A percentile compares a stretch with the other conserved stretches of the same genome.
Conservation (phyloP, 2,113 vertebrate species). For the Phrynocephalus versicolor region DNA sequence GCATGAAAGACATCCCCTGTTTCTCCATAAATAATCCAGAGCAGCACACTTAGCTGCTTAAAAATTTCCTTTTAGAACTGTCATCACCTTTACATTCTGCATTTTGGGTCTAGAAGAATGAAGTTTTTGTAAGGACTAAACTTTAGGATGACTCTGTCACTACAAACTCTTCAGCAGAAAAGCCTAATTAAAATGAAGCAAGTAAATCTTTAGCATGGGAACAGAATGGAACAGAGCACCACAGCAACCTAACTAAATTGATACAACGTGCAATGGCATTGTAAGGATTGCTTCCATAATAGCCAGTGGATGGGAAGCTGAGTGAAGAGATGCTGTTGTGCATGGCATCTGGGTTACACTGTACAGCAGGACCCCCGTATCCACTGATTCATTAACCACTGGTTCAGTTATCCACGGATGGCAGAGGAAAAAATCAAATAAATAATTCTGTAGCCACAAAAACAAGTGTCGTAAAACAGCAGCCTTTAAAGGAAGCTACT, state of each 20-base stretch:
- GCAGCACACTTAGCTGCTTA: constrained; percentile 13
- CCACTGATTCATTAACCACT: too few relatives aligned
- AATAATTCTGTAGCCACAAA: too few relatives aligned
- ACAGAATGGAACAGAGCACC: background rate
- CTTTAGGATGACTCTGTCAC: background rate
- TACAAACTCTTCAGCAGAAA: background rate
- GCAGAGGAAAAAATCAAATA: too few relatives aligned
- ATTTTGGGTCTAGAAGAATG: background rate
- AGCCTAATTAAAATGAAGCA: background rate
- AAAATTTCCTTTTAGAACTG: constrained; percentile 5
- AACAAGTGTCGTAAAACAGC: too few relatives aligned
- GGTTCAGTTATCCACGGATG: too few relatives aligned
- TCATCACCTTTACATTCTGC: background rate
- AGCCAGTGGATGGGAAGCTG: background rate
- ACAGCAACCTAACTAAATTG: background rate
- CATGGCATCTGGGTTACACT: background rate
- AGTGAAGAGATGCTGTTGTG: background rate
- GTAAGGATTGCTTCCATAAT: background rate
- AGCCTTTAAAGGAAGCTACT: too few relatives aligned
- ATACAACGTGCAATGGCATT: background rate
- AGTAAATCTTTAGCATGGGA: background rate
- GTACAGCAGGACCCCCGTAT: too few relatives aligned
- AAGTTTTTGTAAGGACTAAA: background rate
- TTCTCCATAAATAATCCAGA: background rate
- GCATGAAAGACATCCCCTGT: too few relatives aligned